Evolutionary conservation across 2,888 invertebrate genomes (phyloP).

Genomic region (Branchinecta sandiegonensis): DNA sequence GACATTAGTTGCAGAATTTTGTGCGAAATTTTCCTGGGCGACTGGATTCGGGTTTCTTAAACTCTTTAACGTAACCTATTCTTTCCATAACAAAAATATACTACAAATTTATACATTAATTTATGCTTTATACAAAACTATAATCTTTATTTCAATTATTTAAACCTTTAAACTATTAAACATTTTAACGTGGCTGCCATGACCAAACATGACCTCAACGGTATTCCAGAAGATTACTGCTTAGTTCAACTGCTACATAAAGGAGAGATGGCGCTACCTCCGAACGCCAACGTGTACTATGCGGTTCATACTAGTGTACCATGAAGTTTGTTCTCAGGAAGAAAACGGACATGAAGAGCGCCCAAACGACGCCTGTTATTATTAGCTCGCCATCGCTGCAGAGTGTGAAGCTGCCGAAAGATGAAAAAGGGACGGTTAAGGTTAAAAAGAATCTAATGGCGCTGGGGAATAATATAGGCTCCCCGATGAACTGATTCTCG

Average conservation of each 20-base stretch:
- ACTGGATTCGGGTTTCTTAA: too few relatives aligned
- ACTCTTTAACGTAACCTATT: too few relatives aligned
- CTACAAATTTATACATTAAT: too few relatives aligned
- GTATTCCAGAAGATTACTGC: slow-evolving; percentile 72
- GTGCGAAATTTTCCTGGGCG: too few relatives aligned
- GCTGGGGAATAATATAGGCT: neutral
- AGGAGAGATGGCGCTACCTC: slow-evolving; percentile 83
- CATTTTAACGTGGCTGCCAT: too few relatives aligned
- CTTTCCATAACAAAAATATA: too few relatives aligned
- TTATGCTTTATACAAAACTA: too few relatives aligned
- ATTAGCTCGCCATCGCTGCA: slow-evolving; percentile 10
- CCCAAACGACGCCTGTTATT: neutral
- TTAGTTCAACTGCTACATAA: slow-evolving; percentile 85
- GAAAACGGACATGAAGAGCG: slow-evolving; percentile 35
- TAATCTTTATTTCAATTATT: too few relatives aligned
- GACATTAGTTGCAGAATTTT: too few relatives aligned
- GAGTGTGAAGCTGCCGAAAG: neutral
- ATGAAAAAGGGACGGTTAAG: slow-evolving; percentile 4
- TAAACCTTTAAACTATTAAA: too few relatives aligned
- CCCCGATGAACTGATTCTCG: too few relatives aligned
- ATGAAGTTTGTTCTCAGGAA: slow-evolving; percentile 75
- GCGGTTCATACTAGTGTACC: slow-evolving; percentile 88
- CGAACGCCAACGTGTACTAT: slow-evolving; percentile 95
- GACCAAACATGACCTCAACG: slow-evolving; percentile 81
- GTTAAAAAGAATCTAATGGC: neutral